Conservation (phyloP, 2,888 invertebrate genomes). For the Tipula vernalis region DNA sequence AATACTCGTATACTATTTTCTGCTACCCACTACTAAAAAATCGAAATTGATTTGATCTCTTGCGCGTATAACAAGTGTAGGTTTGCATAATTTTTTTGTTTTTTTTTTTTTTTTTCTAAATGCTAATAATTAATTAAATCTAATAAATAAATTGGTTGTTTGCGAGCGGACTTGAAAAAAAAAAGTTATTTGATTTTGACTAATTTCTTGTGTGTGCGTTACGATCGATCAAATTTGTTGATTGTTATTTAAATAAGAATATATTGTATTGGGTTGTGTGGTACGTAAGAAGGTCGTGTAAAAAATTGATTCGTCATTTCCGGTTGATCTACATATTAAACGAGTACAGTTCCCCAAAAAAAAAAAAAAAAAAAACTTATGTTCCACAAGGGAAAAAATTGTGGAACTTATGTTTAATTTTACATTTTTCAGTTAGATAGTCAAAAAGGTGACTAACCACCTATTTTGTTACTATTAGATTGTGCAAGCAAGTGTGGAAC, state of each 20-base stretch:
- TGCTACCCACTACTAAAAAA: neutral
- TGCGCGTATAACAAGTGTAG: neutral
- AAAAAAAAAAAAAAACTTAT: too few species aligned
- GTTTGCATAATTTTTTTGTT: neutral
- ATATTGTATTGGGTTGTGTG: neutral
- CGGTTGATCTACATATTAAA: neutral
- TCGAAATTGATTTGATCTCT: neutral
- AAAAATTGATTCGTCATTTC: neutral
- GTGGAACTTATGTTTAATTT: neutral
- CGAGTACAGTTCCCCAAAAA: too few species aligned
- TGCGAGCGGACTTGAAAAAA: neutral
- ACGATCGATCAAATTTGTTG: neutral
- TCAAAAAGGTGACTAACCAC: too few species aligned
- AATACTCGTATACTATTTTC: neutral
- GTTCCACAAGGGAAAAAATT: neutral
- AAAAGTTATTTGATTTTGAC: neutral
- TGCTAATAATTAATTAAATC: neutral
- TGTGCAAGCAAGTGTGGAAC: too few species aligned
- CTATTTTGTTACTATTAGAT: neutral
- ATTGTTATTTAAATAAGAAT: neutral
- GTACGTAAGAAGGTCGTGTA: neutral
- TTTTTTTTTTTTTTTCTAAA: neutral
- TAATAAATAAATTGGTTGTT: neutral
- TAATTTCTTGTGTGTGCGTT: neutral
- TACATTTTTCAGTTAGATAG: too few species aligned